Base-by-base conservation (phyloP, 2,113 vertebrate species). In the Actinemys pallida region DNA sequence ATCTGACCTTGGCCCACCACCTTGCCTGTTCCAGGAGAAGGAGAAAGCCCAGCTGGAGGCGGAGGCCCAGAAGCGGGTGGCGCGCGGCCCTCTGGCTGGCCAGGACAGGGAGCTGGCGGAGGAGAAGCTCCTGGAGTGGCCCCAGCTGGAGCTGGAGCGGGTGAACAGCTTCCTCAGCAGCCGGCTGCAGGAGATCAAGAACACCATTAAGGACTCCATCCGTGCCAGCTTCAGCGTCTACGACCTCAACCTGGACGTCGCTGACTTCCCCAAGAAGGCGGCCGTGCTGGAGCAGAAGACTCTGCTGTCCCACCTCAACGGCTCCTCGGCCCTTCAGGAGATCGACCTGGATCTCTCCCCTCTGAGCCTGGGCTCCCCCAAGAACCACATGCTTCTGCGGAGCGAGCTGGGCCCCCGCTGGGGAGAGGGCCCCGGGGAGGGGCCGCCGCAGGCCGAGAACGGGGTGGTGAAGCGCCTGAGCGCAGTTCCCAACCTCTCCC, bases 91-190 rank as follows among this genome's bases (percentile, higher is more conserved):
- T 4, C 93, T 97, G 65, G 94, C 96, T 50, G 96, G 92, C 93
- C 98, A 94, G 88, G 97, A 97, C 78, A 94, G 95, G 56, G 98
- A 97, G 72, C 94, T 91, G 0, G 89, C 97, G 0, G 96, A 98
- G 54, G 99, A 99, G 85, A 99, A 98, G 87, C 98, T 99, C 79
- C 98, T 99, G 72, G 99, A 99, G 87, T 99, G 99, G 99, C 99
- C 99, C 0, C 99, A 99, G 97, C 98, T 98, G 93, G 99, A 99
- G 94, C 98, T 99, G 76, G 99, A 99, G 96, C 98, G 99, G 1
- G 99, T 99, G 90, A 99, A 99, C 98, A 99, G 99, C 97, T 99
- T 99, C 94, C 98, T 99, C 94, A 99, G 99, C 93, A 99, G 99
- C 97, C 99, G 99, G 35, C 98, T 99, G 47, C 99, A 99, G 96